Evolutionary conservation across 2,113 vertebrate genomes (phyloP).

Genomic region (Agapornis roseicollis): DNA sequence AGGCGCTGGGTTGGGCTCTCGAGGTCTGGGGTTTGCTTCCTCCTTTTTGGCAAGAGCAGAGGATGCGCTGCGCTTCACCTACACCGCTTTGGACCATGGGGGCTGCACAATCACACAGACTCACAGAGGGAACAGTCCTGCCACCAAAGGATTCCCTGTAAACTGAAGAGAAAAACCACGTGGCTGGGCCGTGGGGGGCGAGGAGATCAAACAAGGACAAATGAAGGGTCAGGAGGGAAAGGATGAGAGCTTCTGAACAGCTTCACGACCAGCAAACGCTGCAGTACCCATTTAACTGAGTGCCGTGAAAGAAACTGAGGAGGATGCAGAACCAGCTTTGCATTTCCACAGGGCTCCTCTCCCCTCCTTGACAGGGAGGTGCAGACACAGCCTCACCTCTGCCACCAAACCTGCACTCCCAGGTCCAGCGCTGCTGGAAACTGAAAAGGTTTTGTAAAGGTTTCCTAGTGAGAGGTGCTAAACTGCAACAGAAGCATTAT

Average conservation of each 20-base stretch:
- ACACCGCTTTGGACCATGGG: neutral
- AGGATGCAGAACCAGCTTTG: neutral
- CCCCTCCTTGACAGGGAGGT: neutral
- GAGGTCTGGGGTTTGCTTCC: neutral
- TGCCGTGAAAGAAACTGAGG: neutral
- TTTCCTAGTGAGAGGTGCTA: neutral
- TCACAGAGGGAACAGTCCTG: neutral
- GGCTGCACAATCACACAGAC: neutral
- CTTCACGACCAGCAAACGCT: neutral
- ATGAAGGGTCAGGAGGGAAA: conserved; percentile 18
- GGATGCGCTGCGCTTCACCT: neutral
- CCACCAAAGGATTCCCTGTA: neutral
- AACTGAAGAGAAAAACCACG: neutral
- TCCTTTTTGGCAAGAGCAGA: conserved; percentile 49
- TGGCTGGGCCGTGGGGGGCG: neutral
- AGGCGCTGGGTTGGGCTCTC: neutral
- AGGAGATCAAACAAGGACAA: neutral
- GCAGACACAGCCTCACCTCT: neutral
- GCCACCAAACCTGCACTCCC: neutral
- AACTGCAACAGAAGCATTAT: neutral
- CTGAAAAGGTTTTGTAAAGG: neutral
- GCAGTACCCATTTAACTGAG: neutral
- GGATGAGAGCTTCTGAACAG: neutral
- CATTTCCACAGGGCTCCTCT: neutral
- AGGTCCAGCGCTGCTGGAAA: conserved; percentile 41